phyloP scores from a whole-genome alignment of 2,113 vertebrate genomes.

The Neodontobutis hainanensis region DNA sequence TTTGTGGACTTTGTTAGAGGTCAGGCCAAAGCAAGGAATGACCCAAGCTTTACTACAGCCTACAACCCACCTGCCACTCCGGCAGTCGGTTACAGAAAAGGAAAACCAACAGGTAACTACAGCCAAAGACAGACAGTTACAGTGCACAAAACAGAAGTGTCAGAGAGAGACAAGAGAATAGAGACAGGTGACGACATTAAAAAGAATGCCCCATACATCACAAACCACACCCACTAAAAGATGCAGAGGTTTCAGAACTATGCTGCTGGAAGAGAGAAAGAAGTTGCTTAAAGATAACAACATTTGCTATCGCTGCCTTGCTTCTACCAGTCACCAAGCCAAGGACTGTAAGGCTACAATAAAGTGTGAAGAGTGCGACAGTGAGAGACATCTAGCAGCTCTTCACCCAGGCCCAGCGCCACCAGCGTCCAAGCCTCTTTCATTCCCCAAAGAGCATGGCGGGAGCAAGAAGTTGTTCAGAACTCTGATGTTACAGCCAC shows the following conservation, averaged over 20 bases:
- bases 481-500: not conserved
- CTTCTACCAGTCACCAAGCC: slow-evolving; percentile 11
- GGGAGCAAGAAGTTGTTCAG: not conserved
- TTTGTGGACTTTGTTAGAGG: slow-evolving; percentile 7
- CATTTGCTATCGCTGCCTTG: slow-evolving; percentile 7
- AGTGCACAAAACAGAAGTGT: slow-evolving; percentile 15
- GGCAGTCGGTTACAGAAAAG: not conserved
- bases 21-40: slow-evolving; percentile 17
- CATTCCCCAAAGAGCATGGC: slow-evolving; percentile 6
- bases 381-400: slow-evolving; percentile 5
- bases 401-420: slow-evolving; percentile 14
- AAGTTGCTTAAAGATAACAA: slow-evolving; percentile 9
- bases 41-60: slow-evolving; percentile 21
- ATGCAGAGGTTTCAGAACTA: slow-evolving; percentile 14
- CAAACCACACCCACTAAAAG: slow-evolving; percentile 13
- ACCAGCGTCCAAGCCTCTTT: not conserved
- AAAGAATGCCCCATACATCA: slow-evolving; percentile 5
- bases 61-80: not conserved
- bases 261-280: slow-evolving; percentile 7
- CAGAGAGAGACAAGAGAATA: not conserved
- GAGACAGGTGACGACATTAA: not conserved
- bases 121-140: not conserved
- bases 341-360: slow-evolving; percentile 3
- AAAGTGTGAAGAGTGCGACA: slow-evolving; percentile 9
- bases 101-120: not conserved